Conservation (phyloP, 1,140 invertebrate species). For the Heliothis virescens region DNA sequence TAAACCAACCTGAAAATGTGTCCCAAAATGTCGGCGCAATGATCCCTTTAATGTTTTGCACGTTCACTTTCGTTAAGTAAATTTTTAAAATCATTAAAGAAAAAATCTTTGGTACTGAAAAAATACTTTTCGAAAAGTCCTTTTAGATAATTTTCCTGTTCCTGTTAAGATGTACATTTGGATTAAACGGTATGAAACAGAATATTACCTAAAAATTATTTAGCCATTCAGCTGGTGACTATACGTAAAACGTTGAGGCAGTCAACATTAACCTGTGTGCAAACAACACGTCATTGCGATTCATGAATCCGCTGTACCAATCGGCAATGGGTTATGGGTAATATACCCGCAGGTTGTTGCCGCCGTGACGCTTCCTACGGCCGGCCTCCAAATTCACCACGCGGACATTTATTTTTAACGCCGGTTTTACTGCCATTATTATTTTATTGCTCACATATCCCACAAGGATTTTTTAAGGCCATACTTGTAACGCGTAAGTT, state of each 20-base stretch:
- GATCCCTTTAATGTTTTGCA: slow-evolving; percentile 9
- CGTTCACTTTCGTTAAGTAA: background rate
- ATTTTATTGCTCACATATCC: slow-evolving; percentile 5
- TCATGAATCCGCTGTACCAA: background rate
- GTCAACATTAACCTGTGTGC: background rate
- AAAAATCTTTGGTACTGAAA: background rate
- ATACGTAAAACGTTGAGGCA: background rate
- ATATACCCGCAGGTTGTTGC: slow-evolving; percentile 15
- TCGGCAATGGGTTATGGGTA: slow-evolving; percentile 26
- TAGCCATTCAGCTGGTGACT: background rate
- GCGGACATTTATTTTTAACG: slow-evolving; percentile 19
- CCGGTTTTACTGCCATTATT: slow-evolving; percentile 10
- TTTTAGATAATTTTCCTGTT: no score
- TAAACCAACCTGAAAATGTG: slow-evolving; percentile 24
- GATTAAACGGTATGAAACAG: background rate
- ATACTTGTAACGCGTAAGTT: background rate
- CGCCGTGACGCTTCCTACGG: slow-evolving; percentile 1
- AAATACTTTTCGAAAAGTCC: no score
- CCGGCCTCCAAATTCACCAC: slow-evolving; percentile 24
- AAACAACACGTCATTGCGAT: background rate
- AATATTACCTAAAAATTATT: background rate
- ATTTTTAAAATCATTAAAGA: slow-evolving; percentile 27
- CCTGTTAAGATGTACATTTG: no score
- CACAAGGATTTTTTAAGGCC: slow-evolving; percentile 18
- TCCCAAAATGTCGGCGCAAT: background rate